Conservation (phyloP, 2,888 invertebrate genomes). For the Eudemis profundana region DNA sequence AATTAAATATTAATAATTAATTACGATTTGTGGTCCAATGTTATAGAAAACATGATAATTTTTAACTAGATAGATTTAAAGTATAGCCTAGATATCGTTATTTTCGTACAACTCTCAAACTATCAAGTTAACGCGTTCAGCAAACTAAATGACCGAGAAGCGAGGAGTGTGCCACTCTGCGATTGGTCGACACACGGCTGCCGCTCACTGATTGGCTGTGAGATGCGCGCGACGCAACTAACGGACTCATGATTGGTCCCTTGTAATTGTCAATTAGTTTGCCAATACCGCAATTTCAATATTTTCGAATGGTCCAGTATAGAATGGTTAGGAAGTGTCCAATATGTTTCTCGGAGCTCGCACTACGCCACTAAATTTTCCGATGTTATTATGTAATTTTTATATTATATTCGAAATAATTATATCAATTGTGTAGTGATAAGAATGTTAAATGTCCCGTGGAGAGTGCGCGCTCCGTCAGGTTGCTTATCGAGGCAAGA, state of each 20-base stretch:
- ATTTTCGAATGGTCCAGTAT: conserved; percentile 23
- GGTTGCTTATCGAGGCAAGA: conserved; percentile 1
- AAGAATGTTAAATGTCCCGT: conserved; percentile 19
- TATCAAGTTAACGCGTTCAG: conserved; percentile 2
- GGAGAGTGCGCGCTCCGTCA: conserved; percentile 33
- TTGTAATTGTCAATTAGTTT: conserved; percentile 12
- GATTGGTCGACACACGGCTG: conserved; percentile 20
- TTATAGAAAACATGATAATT: conserved; percentile 82
- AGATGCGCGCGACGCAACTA: conserved; percentile 5
- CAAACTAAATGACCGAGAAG: conserved; percentile 13
- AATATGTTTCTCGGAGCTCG: conserved; percentile 35
- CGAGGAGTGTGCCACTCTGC: conserved; percentile 12
- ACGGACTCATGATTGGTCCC: neutral
- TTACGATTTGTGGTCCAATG: conserved; percentile 85
- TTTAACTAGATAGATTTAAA: conserved; percentile 78
- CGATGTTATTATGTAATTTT: conserved; percentile 35
- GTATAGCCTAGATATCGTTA: conserved; percentile 70
- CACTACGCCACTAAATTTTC: conserved; percentile 33
- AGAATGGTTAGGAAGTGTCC: conserved; percentile 23
- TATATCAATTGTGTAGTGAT: conserved; percentile 42
- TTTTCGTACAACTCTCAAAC: conserved; percentile 38
- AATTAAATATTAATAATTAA: conserved; percentile 83
- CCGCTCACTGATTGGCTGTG: conserved; percentile 17
- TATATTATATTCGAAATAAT: conserved; percentile 39
- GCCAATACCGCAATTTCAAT: conserved; percentile 17